Percentiles rank a stretch among this genome's conserved stretches.
These are phyloP conservation scores for Drosophila biarmipes DNA, from an alignment of 1,140 invertebrate genomes.

Conservation along the genomic window DNA sequence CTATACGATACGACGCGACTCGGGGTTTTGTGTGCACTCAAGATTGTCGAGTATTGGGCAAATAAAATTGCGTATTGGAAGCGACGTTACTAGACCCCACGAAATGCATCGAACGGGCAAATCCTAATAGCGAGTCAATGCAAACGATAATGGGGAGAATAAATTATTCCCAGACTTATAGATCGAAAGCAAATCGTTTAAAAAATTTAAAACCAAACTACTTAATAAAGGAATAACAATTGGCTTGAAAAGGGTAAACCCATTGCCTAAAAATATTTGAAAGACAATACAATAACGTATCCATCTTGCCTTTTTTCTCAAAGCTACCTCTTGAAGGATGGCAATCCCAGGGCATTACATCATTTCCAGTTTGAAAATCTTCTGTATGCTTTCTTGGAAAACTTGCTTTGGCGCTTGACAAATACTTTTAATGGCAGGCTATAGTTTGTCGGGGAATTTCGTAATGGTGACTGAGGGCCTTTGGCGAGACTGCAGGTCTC, in stretches of 20 bases:
- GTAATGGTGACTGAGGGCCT: constrained; percentile 55
- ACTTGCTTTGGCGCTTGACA: constrained; percentile 32
- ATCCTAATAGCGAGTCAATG: constrained; percentile 14
- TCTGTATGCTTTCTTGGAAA: constrained; percentile 48
- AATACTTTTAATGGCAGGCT: constrained; percentile 46
- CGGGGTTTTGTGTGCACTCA: constrained; percentile 52
- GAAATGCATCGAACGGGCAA: constrained; percentile 31
- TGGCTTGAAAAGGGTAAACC: background rate
- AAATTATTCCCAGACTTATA: constrained; percentile 6
- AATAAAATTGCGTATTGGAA: constrained; percentile 73
- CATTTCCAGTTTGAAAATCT: constrained; percentile 28
- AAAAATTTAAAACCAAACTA: background rate
- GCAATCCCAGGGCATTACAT: constrained; percentile 13
- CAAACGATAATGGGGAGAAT: constrained; percentile 6
- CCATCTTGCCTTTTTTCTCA: background rate
- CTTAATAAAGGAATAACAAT: background rate
- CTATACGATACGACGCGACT: constrained; percentile 5
- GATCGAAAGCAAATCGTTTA: constrained; percentile 18
- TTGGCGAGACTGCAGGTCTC: constrained; percentile 25
- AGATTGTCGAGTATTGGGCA: constrained; percentile 62
- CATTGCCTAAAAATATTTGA: background rate
- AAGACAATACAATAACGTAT: background rate
- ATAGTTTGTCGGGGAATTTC: constrained; percentile 54
- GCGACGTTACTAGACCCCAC: constrained; percentile 57
- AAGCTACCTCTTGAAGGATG: constrained; percentile 3